phyloP scores from a whole-genome alignment of 2,797 vertebrate genomes.

The Distichodus sexfasciatus region DNA sequence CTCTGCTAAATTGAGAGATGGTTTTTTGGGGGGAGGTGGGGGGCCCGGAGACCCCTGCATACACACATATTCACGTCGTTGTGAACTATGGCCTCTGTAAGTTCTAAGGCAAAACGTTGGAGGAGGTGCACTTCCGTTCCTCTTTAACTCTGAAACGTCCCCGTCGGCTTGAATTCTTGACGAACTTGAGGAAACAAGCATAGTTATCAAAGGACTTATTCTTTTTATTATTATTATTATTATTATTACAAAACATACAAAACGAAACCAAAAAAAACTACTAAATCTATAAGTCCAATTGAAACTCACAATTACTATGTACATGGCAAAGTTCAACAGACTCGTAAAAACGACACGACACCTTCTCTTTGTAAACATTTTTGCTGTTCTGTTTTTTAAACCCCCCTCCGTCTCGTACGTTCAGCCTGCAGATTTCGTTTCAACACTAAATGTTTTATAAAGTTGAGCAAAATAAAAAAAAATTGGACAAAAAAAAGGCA shows the following conservation, averaged over 20 bases:
- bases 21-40: slow-evolving; percentile 90
- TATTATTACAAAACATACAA: slow-evolving; percentile 42
- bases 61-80: slow-evolving; percentile 96
- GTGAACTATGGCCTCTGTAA: slow-evolving; percentile 99
- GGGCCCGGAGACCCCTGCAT: slow-evolving; percentile 89
- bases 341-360: slow-evolving; percentile 50
- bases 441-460: slow-evolving; percentile 59
- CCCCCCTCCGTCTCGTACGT: slow-evolving; percentile 54
- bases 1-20: no score
- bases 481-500: slow-evolving; percentile 56
- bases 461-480: slow-evolving; percentile 56
- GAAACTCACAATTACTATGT: slow-evolving; percentile 54
- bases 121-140: slow-evolving; percentile 93
- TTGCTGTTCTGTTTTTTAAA: slow-evolving; percentile 51
- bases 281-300: slow-evolving; percentile 50
- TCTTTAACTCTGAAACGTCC: slow-evolving; percentile 85
- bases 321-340: slow-evolving; percentile 59
- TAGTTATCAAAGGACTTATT: slow-evolving; percentile 56
- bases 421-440: slow-evolving; percentile 62
- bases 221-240: slow-evolving; percentile 41
- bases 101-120: slow-evolving; percentile 98
- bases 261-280: slow-evolving; percentile 14
- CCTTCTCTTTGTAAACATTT: slow-evolving; percentile 74
- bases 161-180: slow-evolving; percentile 58
- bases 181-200: slow-evolving; percentile 60